phyloP scores from a whole-genome alignment of 2,797 vertebrate genomes.

The Ammospiza maritima region DNA sequence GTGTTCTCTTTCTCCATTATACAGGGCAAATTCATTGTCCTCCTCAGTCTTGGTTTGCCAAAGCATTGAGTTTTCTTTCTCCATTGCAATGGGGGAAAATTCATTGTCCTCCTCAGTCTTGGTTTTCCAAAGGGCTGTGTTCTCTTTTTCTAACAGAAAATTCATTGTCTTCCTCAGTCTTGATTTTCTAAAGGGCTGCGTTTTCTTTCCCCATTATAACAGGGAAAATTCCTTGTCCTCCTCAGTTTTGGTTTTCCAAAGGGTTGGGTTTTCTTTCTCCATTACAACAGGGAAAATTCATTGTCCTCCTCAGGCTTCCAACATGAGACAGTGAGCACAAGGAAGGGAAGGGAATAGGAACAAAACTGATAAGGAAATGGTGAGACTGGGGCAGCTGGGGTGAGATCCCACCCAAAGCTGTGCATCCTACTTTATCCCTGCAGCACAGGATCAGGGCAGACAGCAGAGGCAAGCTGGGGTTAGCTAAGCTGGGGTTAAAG shows the following conservation, averaged over 20 bases:
- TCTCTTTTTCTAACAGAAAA: too few species aligned
- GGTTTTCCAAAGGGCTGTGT: too few species aligned
- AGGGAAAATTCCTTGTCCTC: too few species aligned
- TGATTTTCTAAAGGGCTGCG: too few species aligned
- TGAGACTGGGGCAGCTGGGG: rapidly evolving
- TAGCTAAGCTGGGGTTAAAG: not conserved
- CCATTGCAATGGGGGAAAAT: too few species aligned
- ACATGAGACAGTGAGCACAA: rapidly evolving
- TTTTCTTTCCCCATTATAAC: too few species aligned
- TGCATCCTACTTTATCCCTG: not conserved
- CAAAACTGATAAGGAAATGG: not conserved
- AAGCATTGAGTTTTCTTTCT: too few species aligned
- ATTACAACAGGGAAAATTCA: not conserved
- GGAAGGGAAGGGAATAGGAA: not conserved
- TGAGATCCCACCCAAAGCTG: not conserved
- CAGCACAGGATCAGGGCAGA: not conserved
- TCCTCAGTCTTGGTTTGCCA: too few species aligned
- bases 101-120: too few species aligned
- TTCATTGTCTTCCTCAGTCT: too few species aligned
- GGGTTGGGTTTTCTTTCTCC: not conserved
- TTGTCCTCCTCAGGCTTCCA: not conserved
- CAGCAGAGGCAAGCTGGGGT: not conserved
- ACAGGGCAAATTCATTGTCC: not conserved
- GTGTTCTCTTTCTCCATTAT: too few species aligned
- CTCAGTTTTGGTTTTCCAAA: not conserved